These are phyloP conservation scores for Ptilodon capucinus DNA, from an alignment of 2,888 invertebrate genomes.

Conservation along the genomic window DNA sequence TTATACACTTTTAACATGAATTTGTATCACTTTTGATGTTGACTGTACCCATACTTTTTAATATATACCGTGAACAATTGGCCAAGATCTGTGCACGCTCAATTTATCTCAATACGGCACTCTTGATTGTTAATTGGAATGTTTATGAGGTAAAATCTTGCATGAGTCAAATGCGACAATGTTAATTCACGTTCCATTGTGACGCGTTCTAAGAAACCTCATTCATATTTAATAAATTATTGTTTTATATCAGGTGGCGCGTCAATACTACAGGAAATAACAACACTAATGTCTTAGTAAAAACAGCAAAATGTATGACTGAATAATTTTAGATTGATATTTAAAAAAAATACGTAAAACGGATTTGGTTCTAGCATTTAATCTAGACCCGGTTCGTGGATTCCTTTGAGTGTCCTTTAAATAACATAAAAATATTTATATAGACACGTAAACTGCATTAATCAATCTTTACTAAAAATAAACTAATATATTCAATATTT, in stretches of 20 bases:
- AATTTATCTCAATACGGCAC: conserved; percentile 18
- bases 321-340: too few species aligned
- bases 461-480: too few species aligned
- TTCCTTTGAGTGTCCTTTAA: too few species aligned
- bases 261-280: conserved; percentile 38
- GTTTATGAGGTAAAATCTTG: conserved; percentile 29
- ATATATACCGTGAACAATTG: background rate
- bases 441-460: too few species aligned
- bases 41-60: background rate
- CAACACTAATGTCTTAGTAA: too few species aligned
- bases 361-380: too few species aligned
- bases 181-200: conserved; percentile 49
- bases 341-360: background rate
- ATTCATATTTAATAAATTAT: conserved; percentile 70
- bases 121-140: conserved; percentile 19
- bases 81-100: background rate
- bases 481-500: too few species aligned
- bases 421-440: too few species aligned
- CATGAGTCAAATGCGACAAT: conserved; percentile 30
- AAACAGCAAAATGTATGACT: too few species aligned
- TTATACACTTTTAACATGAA: too few species aligned
- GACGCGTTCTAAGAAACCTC: conserved; percentile 57
- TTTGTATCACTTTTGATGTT: background rate
- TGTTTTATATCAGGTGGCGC: conserved; percentile 39
- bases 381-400: too few species aligned